Evolutionary conservation across 2,888 invertebrate species (phyloP), one percentile per base, ranked within the genome.

Genomic region (Argynnis bischoffii): DNA sequence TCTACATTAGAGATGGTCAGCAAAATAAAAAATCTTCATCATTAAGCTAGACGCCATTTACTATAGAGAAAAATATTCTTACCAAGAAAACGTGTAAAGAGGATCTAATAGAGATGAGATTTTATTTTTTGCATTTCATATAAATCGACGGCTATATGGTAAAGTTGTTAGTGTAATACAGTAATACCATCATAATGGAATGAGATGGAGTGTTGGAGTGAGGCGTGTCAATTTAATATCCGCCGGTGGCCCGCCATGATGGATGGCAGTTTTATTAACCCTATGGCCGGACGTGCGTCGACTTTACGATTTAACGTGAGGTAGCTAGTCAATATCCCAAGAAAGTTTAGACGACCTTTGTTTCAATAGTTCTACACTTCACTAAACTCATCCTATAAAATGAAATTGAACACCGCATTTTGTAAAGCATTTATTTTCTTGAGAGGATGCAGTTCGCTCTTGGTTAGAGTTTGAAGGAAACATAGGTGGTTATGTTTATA

Each of bases 171-270:
- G 67, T 65, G 70, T 72, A 72, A 70, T 77, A 76, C 75, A 76
- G 80, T 81, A 81, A 81, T 80, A 82, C 77, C 76, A 75, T 68
- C 73, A 79, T 85, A 85, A 88, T 85, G 83, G 79, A 78, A 84
- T 81, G 79, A 83, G 82, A 82, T 81, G 84, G 83, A 83, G 85
- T 83, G 84, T 79, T 79, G 79, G 78, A 81, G 78, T 75, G 78
- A 86, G 89, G 88, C 89, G 90, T 87, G 90, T 89, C 90, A 84
- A 88, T 87, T 86, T 87, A 87, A 90, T 91, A 90, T 90, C 89
- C 89, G 88, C 80, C 79, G 87, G 84, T 86, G 85, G 84, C 77
- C 82, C 76, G 74, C 77, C 76, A 79, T 90, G 87, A 89, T 88
- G 79, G 86, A 89, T 88, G 86, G 78, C 74, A 75, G 78, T 84